A percentile compares a stretch with the other conserved stretches of the same genome.
Conservation (phyloP, 2,888 invertebrate species). For the Patella pellucida region DNA sequence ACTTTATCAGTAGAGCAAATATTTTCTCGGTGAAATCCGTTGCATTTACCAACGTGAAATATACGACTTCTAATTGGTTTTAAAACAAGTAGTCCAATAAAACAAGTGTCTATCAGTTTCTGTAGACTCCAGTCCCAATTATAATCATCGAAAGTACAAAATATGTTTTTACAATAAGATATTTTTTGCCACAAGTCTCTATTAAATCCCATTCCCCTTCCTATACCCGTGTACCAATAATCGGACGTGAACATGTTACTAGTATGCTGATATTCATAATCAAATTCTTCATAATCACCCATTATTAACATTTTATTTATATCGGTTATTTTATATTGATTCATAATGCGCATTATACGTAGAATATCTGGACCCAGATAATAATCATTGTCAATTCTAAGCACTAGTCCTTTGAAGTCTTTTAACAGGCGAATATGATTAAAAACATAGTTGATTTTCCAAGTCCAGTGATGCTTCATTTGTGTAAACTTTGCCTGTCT, state of each 20-base stretch:
- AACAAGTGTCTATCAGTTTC: constrained; percentile 11
- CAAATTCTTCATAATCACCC: constrained; percentile 17
- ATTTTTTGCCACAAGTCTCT: constrained; percentile 18
- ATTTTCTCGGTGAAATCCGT: constrained; percentile 18
- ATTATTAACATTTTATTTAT: constrained; percentile 14
- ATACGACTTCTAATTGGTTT: constrained; percentile 15
- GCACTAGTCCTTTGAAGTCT: constrained; percentile 16
- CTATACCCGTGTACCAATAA: constrained; percentile 13
- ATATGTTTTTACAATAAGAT: constrained; percentile 12
- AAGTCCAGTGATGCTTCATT: constrained; percentile 25
- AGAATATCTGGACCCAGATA: constrained; percentile 19
- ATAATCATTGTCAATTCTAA: constrained; percentile 23
- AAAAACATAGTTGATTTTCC: constrained; percentile 22
- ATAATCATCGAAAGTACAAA: constrained; percentile 25
- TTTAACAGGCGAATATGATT: constrained; percentile 13
- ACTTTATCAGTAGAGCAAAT: constrained; percentile 8
- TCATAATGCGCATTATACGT: constrained; percentile 5
- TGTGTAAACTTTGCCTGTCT: constrained; percentile 18
- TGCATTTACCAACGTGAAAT: constrained; percentile 20
- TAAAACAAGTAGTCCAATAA: constrained; percentile 15
- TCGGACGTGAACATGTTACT: background rate
- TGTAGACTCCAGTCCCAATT: constrained; percentile 25
- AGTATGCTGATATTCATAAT: background rate
- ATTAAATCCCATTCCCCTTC: constrained; percentile 19
- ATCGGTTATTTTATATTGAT: background rate